Evolutionary conservation across 2,797 vertebrate genomes (phyloP), one percentile per base, ranked within the genome.

Genomic region (Alcedo quadribrachys): DNA sequence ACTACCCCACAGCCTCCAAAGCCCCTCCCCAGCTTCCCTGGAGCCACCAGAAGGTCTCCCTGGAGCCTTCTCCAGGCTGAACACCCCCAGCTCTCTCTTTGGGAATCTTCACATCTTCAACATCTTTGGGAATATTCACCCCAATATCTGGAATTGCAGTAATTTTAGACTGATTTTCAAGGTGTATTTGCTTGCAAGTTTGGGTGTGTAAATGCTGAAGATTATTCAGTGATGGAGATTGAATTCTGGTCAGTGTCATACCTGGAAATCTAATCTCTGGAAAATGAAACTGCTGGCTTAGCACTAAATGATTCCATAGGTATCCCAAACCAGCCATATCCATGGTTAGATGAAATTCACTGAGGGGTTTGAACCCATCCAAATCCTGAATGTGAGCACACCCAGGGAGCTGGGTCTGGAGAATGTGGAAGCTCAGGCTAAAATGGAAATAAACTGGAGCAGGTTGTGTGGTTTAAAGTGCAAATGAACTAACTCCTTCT

Each of bases 141-240:
- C 71, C 84, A 80, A 8, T 70, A 58, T 46, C 35, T 43, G 76
- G 76, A 85, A 90, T 77, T 81, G n/a, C 51, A 69, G 81, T 70
- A n/a, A 70, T 90, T 84, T 74, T 18, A 53, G 68, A 15, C 45
- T 80, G 17, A 68, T 88, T 91, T 90, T 53, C 40, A 81, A 83
- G 32, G 37, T 37, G 46, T 33, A 30, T 33, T 81, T 68, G 40
- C 51, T 68, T 17, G n/a, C 13, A 85, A 85, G 75, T 55, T 74
- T 1, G 3, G 42, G 8, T 77, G 74, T 80, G 42, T 69, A 53
- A 85, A 35, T 27, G 37, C 45, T 68, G 84, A 20, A 58, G 50
- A 69, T 84, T 32, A 11, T 68, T 88, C 53, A 2, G 8, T 4
- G 78, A 51, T 80, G 76, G 83, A 63, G 75, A 82, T 76, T 91